Evolutionary conservation across 2,113 vertebrate genomes (phyloP).

Genomic region (Myiagra hebetior): DNA sequence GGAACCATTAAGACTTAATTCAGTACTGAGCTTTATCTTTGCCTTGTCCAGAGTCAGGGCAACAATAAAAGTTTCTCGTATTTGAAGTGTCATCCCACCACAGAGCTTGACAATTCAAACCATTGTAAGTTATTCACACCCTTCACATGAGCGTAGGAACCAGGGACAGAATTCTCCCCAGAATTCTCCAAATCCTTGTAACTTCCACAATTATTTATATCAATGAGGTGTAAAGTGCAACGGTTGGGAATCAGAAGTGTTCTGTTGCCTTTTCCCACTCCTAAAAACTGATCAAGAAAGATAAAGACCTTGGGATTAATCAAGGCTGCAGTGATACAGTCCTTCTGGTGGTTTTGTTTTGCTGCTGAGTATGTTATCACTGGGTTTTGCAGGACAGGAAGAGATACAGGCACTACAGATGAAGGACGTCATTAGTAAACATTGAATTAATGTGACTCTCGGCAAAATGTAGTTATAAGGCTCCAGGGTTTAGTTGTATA

Average conservation of each 20-base stretch:
- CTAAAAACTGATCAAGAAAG: neutral
- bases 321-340: neutral
- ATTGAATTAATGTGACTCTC: slow-evolving; percentile 56
- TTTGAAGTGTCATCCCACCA: neutral
- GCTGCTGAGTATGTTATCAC: neutral
- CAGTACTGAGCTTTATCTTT: neutral
- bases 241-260: accelerated
- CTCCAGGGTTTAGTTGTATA: slow-evolving; percentile 30
- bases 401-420: neutral
- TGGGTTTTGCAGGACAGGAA: slow-evolving; percentile 22
- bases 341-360: neutral
- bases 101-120: neutral
- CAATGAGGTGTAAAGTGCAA: accelerated
- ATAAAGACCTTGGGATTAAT: neutral
- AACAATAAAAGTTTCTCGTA: neutral
- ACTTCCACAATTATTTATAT: neutral
- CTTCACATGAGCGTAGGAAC: neutral
- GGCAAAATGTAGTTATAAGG: slow-evolving; percentile 41
- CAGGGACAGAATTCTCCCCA: neutral
- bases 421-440: slow-evolving; percentile 48
- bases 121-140: neutral
- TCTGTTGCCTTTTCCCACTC: neutral
- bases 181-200: neutral
- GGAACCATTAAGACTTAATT: neutral
- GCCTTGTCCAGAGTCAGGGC: neutral